Percentiles rank a stretch among this genome's conserved stretches.
These are phyloP conservation scores for Peromyscus californicus DNA, from an alignment of 2,113 vertebrate species.

Conservation along the genomic window DNA sequence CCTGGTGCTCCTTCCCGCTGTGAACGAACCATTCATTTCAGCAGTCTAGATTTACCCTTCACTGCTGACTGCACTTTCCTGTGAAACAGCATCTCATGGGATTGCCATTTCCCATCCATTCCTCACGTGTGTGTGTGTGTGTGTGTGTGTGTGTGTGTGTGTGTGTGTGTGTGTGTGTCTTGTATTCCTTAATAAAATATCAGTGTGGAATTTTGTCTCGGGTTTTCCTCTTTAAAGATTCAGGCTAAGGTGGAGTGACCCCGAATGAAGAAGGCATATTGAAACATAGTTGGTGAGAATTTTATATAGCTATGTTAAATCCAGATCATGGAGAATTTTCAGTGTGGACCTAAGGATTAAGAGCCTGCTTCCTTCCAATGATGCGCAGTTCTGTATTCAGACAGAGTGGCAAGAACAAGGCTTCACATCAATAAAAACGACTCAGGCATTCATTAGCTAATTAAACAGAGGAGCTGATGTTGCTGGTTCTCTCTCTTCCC, in stretches of 20 bases:
- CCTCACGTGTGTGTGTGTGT: not conserved
- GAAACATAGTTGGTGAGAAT: not conserved
- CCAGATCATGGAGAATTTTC: not conserved
- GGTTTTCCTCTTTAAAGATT: not conserved
- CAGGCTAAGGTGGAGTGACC: not conserved
- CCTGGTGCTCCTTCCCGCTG: not conserved
- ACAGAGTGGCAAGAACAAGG: not conserved
- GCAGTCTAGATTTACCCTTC: not conserved
- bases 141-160: too few species aligned
- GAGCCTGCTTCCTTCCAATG: not conserved
- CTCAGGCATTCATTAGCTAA: constrained; percentile 64
- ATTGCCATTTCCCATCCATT: not conserved
- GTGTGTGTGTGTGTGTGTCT: not conserved
- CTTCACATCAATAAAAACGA: not conserved
- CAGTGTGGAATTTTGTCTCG: not conserved
- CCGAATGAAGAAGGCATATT: not conserved
- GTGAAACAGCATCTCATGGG: not conserved
- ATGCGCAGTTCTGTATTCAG: constrained; percentile 1
- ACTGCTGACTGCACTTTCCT: not conserved
- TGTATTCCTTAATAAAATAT: not conserved
- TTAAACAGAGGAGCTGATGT: not conserved
- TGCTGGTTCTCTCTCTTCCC: constrained; percentile 51
- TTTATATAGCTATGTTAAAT: not conserved
- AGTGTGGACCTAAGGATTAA: not conserved
- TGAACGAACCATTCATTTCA: not conserved